Evolutionary conservation across 2,113 vertebrate genomes (phyloP), one percentile per base, ranked within the genome.

Genomic region (Seriola quinqueradiata): DNA sequence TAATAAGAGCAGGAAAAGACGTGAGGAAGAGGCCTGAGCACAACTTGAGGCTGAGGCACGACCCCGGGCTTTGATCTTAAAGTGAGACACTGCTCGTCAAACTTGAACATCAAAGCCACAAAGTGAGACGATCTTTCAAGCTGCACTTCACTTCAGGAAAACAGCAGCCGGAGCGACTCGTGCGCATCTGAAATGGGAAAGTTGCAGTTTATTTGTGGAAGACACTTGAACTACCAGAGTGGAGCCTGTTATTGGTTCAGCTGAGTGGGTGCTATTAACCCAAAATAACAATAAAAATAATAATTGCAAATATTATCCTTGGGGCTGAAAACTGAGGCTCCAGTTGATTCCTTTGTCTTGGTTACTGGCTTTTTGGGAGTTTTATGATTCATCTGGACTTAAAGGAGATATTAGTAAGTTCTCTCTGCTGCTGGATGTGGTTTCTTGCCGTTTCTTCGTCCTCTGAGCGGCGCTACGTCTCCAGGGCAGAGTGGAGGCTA

Each of bases 1-100:
- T 65, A 63, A 77, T 58, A 61, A 70, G 48, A 64, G 65, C 38
- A 38, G 0, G 2, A 8, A 70, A 77, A 50, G 60, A 77, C 4
- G 9, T 0, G 16, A 8, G 13, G 54, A 38, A 9, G 64, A 75
- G 8, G 40, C 46, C 21, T 21, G 23, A 60, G 58, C 66, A 28
- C 65, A n/a, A 64, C 52, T 77, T 28, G 5, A 69, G 34, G 58
- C 16, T 11, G 61, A 58, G 36, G 67, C 55, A 3, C 10, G 4
- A 58, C 84, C 71, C 23, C 1, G 7, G 1, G 77, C 89, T 86
- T 88, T 90, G 71, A 88, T 80, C 75, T 82, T 21, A 0, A 50
- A 32, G 50, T 25, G 2, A 79, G 75, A 52, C 44, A 42, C 75
- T 17, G 0, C 65, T 68, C 38, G 60, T 46, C 55, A 8, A 64